Evolutionary conservation across 1,140 invertebrate species (phyloP).

Genomic region (Cataglyphis hispanica): DNA sequence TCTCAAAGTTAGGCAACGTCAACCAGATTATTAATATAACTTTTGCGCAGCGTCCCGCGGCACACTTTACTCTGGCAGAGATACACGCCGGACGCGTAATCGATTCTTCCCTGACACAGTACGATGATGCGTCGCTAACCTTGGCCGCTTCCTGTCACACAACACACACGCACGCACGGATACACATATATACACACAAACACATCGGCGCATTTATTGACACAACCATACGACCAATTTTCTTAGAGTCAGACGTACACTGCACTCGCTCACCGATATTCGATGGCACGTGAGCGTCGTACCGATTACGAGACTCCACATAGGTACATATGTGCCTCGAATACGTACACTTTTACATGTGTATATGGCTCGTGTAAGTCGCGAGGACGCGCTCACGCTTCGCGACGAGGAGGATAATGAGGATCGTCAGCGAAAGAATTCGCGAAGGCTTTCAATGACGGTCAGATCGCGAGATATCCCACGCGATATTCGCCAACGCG

Average conservation of each 20-base stretch:
- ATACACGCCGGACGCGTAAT: slow-evolving; percentile 40
- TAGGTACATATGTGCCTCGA: background rate
- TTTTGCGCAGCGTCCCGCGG: background rate
- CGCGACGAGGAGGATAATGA: slow-evolving; percentile 18
- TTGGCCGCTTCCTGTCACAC: slow-evolving; percentile 78
- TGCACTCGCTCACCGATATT: slow-evolving; percentile 24
- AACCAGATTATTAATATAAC: background rate
- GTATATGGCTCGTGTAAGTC: slow-evolving; percentile 43
- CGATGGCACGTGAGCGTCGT: slow-evolving; percentile 42
- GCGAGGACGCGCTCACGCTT: slow-evolving; percentile 35
- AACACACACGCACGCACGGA: slow-evolving; percentile 36
- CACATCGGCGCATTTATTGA: slow-evolving; percentile 3
- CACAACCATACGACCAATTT: slow-evolving; percentile 65
- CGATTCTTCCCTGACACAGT: slow-evolving; percentile 51
- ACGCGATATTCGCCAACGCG: slow-evolving; percentile 61
- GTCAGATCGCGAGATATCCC: slow-evolving; percentile 52
- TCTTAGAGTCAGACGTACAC: slow-evolving; percentile 12
- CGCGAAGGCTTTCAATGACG: slow-evolving; percentile 50
- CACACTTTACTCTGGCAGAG: slow-evolving; percentile 11
- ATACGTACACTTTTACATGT: slow-evolving; percentile 19
- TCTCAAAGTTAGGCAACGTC: slow-evolving; percentile 1
- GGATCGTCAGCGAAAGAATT: slow-evolving; percentile 59
- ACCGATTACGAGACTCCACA: slow-evolving; percentile 47
- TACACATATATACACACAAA: background rate
- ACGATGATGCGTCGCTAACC: slow-evolving; percentile 67